These are phyloP conservation scores for Schrankia costaestrigalis DNA, from an alignment of 2,888 invertebrate species.

Conservation along the genomic window DNA sequence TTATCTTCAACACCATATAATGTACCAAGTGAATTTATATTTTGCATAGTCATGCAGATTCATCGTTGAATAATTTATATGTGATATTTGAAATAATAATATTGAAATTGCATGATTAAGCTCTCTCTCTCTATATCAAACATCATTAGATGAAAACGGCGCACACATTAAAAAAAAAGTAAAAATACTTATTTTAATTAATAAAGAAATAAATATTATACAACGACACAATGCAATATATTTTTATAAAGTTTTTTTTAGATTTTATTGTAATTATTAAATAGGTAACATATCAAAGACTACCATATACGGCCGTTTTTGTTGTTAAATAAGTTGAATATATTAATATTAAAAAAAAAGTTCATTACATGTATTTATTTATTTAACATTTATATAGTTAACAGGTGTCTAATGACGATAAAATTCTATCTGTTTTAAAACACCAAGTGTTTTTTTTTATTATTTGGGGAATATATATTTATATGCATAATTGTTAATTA, in stretches of 20 bases:
- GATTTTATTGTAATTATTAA: constrained; percentile 42
- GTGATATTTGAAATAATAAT: constrained; percentile 15
- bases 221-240: constrained; percentile 74
- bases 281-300: constrained; percentile 64
- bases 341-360: constrained; percentile 46
- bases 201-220: constrained; percentile 61
- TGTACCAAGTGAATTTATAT: too few species aligned
- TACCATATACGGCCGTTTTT: constrained; percentile 43
- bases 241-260: constrained; percentile 64
- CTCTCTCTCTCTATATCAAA: too few species aligned
- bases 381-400: constrained; percentile 48
- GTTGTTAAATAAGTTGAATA: constrained; percentile 48
- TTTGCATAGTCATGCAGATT: constrained; percentile 15
- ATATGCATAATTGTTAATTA: constrained; percentile 50
- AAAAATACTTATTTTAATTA: constrained; percentile 49
- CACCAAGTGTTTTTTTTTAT: constrained; percentile 56
- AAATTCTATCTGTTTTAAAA: constrained; percentile 52
- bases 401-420: constrained; percentile 58
- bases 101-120: constrained; percentile 16
- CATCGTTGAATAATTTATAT: constrained; percentile 11
- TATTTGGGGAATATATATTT: constrained; percentile 44
- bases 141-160: constrained; percentile 30
- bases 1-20: too few species aligned
- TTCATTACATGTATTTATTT: constrained; percentile 43
- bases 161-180: constrained; percentile 32